These are phyloP conservation scores for Rhizoglyphus robini DNA, from an alignment of 1,140 invertebrate species.

Conservation along the genomic window DNA sequence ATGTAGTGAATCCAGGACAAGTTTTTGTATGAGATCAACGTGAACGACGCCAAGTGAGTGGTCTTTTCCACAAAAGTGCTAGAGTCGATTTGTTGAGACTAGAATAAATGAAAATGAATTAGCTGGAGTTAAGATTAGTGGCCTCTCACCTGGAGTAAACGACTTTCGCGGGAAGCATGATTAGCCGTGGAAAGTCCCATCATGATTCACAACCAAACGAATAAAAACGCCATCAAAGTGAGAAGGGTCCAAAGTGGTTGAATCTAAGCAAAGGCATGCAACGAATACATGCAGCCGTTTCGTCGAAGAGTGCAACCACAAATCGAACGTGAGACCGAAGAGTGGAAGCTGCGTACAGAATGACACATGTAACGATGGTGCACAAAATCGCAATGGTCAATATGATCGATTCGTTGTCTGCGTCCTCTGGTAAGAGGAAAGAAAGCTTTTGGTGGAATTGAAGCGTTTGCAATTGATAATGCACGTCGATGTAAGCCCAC, in stretches of 20 bases:
- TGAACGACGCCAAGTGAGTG: slow-evolving; percentile 17
- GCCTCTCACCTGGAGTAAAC: neutral
- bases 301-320: slow-evolving; percentile 64
- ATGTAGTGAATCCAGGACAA: slow-evolving; percentile 33
- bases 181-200: slow-evolving; percentile 48
- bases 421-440: slow-evolving; percentile 50
- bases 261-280: slow-evolving; percentile 68
- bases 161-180: neutral
- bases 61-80: neutral
- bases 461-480: slow-evolving; percentile 49
- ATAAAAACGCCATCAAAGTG: slow-evolving; percentile 58
- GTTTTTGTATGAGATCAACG: slow-evolving; percentile 25
- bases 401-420: slow-evolving; percentile 71
- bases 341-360: slow-evolving; percentile 60
- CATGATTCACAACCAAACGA: slow-evolving; percentile 69
- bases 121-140: neutral
- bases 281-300: slow-evolving; percentile 68
- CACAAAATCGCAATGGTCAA: slow-evolving; percentile 66
- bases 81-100: neutral
- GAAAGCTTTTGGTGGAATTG: slow-evolving; percentile 42
- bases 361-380: slow-evolving; percentile 69
- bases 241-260: slow-evolving; percentile 75
- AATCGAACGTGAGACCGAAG: slow-evolving; percentile 64
- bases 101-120: too few species aligned
- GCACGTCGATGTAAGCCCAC: slow-evolving; percentile 72